These are phyloP conservation scores for Amphipoea oculea DNA, from an alignment of 2,888 invertebrate genomes.

Conservation along the genomic window DNA sequence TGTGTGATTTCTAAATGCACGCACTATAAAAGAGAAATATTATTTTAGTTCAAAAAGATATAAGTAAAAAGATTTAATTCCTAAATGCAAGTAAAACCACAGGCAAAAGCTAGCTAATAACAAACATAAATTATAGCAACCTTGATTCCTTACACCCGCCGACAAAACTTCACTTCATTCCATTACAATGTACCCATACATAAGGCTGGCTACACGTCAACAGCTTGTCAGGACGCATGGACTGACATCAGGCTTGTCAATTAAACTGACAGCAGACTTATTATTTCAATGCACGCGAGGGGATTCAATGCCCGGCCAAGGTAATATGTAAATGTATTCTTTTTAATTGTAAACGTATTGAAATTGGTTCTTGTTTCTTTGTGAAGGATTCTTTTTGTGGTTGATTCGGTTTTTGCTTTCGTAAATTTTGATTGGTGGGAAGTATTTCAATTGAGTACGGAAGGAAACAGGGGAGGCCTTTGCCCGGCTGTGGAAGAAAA, in stretches of 20 bases:
- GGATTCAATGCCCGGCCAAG: constrained; percentile 69
- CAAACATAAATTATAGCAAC: background rate
- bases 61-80: background rate
- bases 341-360: constrained; percentile 61
- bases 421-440: background rate
- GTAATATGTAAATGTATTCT: constrained; percentile 59
- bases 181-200: constrained; percentile 48
- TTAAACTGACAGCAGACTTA: constrained; percentile 77
- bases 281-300: constrained; percentile 73
- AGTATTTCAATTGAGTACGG: background rate
- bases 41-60: background rate
- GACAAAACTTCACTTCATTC: constrained; percentile 14
- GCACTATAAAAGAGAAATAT: background rate
- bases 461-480: background rate
- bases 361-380: constrained; percentile 38
- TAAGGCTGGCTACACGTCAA: constrained; percentile 48
- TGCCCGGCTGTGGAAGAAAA: background rate
- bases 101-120: background rate
- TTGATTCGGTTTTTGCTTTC: background rate
- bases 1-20: background rate
- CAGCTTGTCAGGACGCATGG: constrained; percentile 44
- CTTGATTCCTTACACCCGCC: background rate
- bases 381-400: background rate
- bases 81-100: background rate
- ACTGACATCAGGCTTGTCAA: constrained; percentile 75